phyloP scores from a whole-genome alignment of 1,140 invertebrate genomes.

The Temnothorax nylanderi region DNA sequence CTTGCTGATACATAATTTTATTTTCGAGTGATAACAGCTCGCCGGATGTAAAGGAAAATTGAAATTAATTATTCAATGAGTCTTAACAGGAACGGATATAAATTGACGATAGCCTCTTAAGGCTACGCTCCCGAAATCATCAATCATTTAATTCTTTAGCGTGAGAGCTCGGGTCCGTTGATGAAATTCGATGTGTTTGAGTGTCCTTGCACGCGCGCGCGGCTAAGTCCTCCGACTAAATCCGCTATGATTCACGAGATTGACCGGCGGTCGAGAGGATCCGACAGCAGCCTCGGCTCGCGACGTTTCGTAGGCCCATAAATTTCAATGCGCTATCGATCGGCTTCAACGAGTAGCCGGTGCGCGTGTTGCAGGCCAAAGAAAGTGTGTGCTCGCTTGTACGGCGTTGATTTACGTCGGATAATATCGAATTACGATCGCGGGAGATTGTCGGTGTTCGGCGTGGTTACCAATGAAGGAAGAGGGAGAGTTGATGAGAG shows the following conservation, averaged over 20 bases:
- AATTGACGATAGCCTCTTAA: constrained; percentile 11
- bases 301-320: constrained; percentile 71
- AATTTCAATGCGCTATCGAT: constrained; percentile 75
- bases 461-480: constrained; percentile 11
- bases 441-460: constrained; percentile 60
- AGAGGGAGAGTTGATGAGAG: constrained; percentile 1
- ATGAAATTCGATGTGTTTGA: constrained; percentile 44
- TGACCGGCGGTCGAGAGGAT: constrained; percentile 72
- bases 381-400: constrained; percentile 53
- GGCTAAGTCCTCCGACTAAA: constrained; percentile 54
- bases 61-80: constrained; percentile 53
- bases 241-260: constrained; percentile 73
- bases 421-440: constrained; percentile 74
- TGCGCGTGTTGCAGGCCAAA: constrained; percentile 36
- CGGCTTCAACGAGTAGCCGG: constrained; percentile 40
- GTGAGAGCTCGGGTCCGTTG: neutral
- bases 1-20: constrained; percentile 51
- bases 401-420: constrained; percentile 69
- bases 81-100: constrained; percentile 4
- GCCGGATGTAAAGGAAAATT: constrained; percentile 22
- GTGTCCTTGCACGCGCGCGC: constrained; percentile 48
- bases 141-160: constrained; percentile 37
- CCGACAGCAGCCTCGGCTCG: constrained; percentile 67
- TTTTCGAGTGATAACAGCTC: constrained; percentile 46
- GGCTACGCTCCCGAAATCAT: neutral